phyloP scores from a whole-genome alignment of 1,140 invertebrate genomes.

The Cylas formicarius region DNA sequence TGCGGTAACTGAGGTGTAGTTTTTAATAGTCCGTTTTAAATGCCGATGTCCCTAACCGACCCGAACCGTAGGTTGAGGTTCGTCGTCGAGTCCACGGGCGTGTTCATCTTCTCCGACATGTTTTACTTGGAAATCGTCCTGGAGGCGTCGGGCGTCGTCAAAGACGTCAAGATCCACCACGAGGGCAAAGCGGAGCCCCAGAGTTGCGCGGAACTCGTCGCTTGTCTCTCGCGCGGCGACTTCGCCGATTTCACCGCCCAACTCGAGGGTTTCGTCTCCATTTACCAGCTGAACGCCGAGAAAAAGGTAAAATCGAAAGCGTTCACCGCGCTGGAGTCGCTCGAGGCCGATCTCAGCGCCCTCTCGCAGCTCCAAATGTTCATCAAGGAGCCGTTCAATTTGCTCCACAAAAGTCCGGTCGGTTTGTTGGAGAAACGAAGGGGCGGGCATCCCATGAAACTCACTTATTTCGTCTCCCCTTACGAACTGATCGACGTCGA shows the following conservation, averaged over 20 bases:
- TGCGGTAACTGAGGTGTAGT: neutral
- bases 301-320: constrained; percentile 92
- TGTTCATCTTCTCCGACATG: constrained; percentile 93
- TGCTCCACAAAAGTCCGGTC: constrained; percentile 85
- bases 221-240: constrained; percentile 71
- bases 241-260: constrained; percentile 91
- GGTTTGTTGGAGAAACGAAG: constrained; percentile 70
- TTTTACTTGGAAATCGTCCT: constrained; percentile 90
- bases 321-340: constrained; percentile 81
- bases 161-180: constrained; percentile 91
- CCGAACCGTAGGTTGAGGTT: constrained; percentile 78
- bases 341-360: constrained; percentile 85
- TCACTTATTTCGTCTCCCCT: constrained; percentile 93
- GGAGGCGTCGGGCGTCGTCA: constrained; percentile 61
- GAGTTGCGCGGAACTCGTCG: constrained; percentile 80
- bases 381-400: constrained; percentile 75
- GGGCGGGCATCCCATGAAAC: constrained; percentile 82
- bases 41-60: neutral
- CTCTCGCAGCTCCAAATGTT: constrained; percentile 69
- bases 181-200: constrained; percentile 65
- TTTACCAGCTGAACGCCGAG: constrained; percentile 90
- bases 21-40: constrained; percentile 1
- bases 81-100: constrained; percentile 60
- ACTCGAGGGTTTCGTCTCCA: constrained; percentile 78
- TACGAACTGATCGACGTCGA: constrained; percentile 82